phyloP scores from a whole-genome alignment of 1,140 invertebrate genomes.

The Colletes latitarsis region DNA sequence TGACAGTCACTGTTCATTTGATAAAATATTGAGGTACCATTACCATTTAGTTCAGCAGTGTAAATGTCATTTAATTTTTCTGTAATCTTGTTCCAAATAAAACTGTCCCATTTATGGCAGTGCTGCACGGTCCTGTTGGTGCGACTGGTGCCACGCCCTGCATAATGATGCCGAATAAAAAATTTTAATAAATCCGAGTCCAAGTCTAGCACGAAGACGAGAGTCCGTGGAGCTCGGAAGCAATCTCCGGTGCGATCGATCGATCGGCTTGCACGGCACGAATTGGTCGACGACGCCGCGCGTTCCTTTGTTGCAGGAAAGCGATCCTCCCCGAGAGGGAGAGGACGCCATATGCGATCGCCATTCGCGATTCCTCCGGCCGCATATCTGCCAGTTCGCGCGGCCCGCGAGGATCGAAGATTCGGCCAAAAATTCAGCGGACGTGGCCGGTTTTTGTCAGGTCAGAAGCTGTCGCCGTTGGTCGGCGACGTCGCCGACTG shows the following conservation, averaged over 20 bases:
- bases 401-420: constrained; percentile 32
- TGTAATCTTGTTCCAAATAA: too few relatives aligned
- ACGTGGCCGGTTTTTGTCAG: constrained; percentile 53
- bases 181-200: too few relatives aligned
- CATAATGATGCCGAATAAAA: neutral
- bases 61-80: too few relatives aligned
- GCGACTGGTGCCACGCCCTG: too few relatives aligned
- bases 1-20: too few relatives aligned
- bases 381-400: constrained; percentile 17
- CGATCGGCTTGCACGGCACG: neutral
- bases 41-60: too few relatives aligned
- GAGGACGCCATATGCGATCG: neutral
- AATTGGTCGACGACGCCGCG: neutral
- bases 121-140: too few relatives aligned
- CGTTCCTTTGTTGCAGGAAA: neutral
- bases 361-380: neutral
- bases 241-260: too few relatives aligned
- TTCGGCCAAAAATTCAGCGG: constrained; percentile 49
- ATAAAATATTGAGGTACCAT: too few relatives aligned
- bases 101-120: too few relatives aligned
- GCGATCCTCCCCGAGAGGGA: neutral
- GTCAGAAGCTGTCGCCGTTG: constrained; percentile 29
- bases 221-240: too few relatives aligned
- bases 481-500: constrained; percentile 3
- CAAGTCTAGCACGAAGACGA: too few relatives aligned